Conservation (phyloP, 1,140 invertebrate species). For the Tetraneura akinire region DNA sequence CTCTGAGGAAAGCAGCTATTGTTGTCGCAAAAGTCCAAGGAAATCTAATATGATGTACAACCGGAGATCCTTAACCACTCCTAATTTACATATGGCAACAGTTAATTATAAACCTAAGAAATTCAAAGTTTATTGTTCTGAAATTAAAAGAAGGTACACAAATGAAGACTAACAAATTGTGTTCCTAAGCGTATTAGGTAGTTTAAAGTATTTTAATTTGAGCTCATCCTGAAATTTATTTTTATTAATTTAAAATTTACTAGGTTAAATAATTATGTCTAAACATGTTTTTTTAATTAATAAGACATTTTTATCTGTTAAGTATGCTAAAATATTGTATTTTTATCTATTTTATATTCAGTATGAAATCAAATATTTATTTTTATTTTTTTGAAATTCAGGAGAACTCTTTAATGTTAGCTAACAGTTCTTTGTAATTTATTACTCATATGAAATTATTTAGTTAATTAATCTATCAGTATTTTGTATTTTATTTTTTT, state of each 20-base stretch:
- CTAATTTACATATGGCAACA: conserved; percentile 45
- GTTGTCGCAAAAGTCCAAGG: conserved; percentile 46
- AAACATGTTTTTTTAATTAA: too few species aligned
- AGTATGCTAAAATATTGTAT: not conserved
- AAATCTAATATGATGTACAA: conserved; percentile 46
- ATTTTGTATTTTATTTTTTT: not conserved
- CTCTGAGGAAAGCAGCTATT: conserved; percentile 46
- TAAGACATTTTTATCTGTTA: too few species aligned
- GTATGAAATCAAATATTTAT: not conserved
- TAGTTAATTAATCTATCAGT: not conserved
- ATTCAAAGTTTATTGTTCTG: conserved; percentile 47
- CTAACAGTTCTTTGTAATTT: conserved; percentile 18
- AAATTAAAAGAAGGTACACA: conserved; percentile 42
- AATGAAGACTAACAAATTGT: conserved; percentile 38
- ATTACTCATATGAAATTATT: not conserved
- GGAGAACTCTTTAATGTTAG: conserved; percentile 2
- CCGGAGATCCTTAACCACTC: conserved; percentile 41
- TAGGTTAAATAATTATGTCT: not conserved
- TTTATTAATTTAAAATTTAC: not conserved
- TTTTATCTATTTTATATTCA: not conserved
- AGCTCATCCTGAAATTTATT: conserved; percentile 37
- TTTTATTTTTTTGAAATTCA: conserved; percentile 29
- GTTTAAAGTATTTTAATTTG: conserved; percentile 21
- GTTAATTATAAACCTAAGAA: conserved; percentile 43
- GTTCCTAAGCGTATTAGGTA: conserved; percentile 6